Evolutionary conservation across 2,888 invertebrate genomes (phyloP).

Genomic region (Sericinus montela): DNA sequence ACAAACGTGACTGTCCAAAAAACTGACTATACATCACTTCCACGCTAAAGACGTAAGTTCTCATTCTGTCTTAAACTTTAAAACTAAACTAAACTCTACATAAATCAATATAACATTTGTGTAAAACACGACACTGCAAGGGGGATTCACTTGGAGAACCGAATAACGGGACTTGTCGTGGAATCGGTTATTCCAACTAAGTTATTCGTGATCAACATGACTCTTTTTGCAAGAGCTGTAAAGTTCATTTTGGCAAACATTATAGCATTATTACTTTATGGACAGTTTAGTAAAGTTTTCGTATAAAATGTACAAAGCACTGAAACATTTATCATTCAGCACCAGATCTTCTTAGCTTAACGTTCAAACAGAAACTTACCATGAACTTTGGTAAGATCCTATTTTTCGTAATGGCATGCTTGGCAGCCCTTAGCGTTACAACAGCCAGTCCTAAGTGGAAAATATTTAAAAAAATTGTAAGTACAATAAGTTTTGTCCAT

Average conservation of each 20-base stretch:
- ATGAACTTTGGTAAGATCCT: constrained; percentile 35
- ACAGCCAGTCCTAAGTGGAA: constrained; percentile 43
- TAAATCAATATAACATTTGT: too few relatives aligned
- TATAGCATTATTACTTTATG: not conserved
- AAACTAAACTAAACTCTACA: too few relatives aligned
- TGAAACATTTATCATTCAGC: not conserved
- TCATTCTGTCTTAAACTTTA: too few relatives aligned
- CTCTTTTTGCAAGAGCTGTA: too few relatives aligned
- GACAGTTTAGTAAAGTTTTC: not conserved
- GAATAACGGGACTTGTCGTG: too few relatives aligned
- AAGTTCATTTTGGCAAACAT: not conserved
- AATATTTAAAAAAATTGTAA: constrained; percentile 48
- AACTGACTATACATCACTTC: too few relatives aligned
- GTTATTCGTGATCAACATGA: too few relatives aligned
- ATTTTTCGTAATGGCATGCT: constrained; percentile 39
- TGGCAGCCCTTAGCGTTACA: constrained; percentile 34
- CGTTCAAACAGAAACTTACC: not conserved
- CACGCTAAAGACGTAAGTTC: too few relatives aligned
- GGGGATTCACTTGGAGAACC: too few relatives aligned
- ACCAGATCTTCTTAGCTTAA: not conserved
- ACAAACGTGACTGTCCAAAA: too few relatives aligned
- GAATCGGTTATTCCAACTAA: too few relatives aligned
- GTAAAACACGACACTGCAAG: too few relatives aligned
- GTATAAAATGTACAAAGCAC: not conserved
- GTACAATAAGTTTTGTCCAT: constrained; percentile 24